phyloP scores from a whole-genome alignment of 2,113 vertebrate species.

The Peromyscus californicus region DNA sequence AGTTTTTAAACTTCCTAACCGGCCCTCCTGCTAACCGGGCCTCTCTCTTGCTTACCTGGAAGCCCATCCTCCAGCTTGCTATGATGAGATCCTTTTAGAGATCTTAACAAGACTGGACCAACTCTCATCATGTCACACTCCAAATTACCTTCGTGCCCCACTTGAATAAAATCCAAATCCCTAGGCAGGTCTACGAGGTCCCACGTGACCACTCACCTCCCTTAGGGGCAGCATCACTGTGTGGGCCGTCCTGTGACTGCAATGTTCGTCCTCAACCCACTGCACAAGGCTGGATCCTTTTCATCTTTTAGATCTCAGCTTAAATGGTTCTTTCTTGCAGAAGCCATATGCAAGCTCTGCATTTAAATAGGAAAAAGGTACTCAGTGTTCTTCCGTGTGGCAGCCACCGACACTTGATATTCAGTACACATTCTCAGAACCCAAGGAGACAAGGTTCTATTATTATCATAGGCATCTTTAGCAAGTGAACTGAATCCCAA shows the following conservation, averaged over 20 bases:
- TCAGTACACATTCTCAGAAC: not conserved
- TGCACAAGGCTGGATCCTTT: not conserved
- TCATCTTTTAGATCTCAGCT: not conserved
- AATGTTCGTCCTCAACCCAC: not conserved
- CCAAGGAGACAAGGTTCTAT: not conserved
- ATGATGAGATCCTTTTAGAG: too few relatives aligned
- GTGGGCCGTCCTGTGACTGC: not conserved
- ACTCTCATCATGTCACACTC: not conserved
- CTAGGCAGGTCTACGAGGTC: not conserved
- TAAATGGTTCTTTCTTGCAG: not conserved
- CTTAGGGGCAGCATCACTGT: not conserved
- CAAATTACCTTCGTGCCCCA: not conserved
- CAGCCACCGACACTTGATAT: not conserved
- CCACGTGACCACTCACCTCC: not conserved
- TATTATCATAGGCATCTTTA: not conserved
- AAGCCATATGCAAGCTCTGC: not conserved
- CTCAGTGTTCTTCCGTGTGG: not conserved
- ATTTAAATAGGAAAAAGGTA: not conserved
- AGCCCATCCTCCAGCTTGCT: not conserved
- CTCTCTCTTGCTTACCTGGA: not conserved
- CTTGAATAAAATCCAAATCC: not conserved
- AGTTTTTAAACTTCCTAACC: not conserved
- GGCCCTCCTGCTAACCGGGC: not conserved
- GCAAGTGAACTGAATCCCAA: conserved; percentile 11
- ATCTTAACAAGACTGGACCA: not conserved